Base-by-base conservation (phyloP, 2,888 invertebrate genomes). In the Harpalus rubripes region DNA sequence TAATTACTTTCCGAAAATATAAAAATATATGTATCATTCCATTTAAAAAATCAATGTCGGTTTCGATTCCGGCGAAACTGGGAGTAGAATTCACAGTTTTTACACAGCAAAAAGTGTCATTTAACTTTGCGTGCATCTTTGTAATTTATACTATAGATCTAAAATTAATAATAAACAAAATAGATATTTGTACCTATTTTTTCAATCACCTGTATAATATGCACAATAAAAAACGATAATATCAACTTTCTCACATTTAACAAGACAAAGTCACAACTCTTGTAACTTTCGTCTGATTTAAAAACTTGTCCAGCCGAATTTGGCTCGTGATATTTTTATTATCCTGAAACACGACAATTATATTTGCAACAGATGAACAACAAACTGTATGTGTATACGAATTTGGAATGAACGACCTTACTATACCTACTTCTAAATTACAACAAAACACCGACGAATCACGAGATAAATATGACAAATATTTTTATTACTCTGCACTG, bases 291-390 rank as follows among this genome's bases (percentile, higher is more conserved):
- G 44, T 52, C 44, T 52, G 44, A 12, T 44, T 74, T 18, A 44
- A 74, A 74, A 74, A 22, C 26, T 18, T 18, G 72, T 39, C 32
- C 68, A 39, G 2, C 74, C 74, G 74, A 74, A 74, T 74, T 52
- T 52, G 74, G 74, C 41, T 18, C 22, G 41, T 44, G 74, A 52
- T 52, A 56, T 41, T 74, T 74, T 74, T 74, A 74, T 16, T 52
- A 74, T 44, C 52, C 18, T 52, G 74, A 74, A 15, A 52, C 41
- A 74, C 41, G 74, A 74, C 74, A 74, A 74, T 74, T 44, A 72
- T 72, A 72, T 72, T 56, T 52, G 74, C 56, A 56, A 12, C 44
- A 52, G 10, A 52, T 52, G 44, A 52, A 52, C 44, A 52, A 52
- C 10, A 12, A 52, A 52, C 44, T 52, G 44, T 12, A 52, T 12